Evolutionary conservation across 53 echinoderm and acorn worm species (phyloP).

Genomic region (Arbacia lixula): DNA sequence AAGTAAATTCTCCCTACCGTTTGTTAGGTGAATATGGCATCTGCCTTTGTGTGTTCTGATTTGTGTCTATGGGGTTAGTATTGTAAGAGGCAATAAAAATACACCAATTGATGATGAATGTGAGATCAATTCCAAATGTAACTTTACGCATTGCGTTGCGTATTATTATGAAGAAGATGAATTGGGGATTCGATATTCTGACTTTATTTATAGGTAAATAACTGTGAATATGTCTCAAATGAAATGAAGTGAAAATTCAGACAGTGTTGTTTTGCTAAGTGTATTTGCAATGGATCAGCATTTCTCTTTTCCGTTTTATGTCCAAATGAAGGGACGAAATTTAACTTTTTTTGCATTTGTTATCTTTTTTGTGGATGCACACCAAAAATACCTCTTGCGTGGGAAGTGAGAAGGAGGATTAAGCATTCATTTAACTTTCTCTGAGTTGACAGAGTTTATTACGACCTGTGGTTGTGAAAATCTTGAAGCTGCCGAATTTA

Average conservation of each 20-base stretch:
- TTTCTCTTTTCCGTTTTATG: not conserved
- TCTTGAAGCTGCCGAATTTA: slow-evolving; percentile 54
- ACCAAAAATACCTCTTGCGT: slow-evolving; percentile 55
- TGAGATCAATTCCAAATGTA: slow-evolving; percentile 2
- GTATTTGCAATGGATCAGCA: not conserved
- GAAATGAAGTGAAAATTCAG: slow-evolving; percentile 3
- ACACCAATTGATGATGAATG: slow-evolving; percentile 9
- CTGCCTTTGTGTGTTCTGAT: not conserved
- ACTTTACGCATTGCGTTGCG: not conserved
- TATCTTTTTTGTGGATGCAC: slow-evolving; percentile 16
- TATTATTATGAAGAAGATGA: not conserved
- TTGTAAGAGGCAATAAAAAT: slow-evolving; percentile 35
- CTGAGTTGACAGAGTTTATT: not conserved
- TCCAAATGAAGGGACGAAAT: slow-evolving; percentile 30
- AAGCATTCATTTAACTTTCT: slow-evolving; percentile 13
- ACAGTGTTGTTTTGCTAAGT: too few species aligned
- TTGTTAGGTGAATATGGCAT: too few species aligned
- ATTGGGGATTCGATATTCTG: not conserved
- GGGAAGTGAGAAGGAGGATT: slow-evolving; percentile 26
- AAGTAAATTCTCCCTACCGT: too few species aligned
- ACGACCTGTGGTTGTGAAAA: slow-evolving; percentile 14
- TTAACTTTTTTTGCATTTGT: slow-evolving; percentile 11
- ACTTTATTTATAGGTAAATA: slow-evolving; percentile 26
- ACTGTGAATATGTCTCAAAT: not conserved
- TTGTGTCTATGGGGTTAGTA: slow-evolving; percentile 2